A percentile compares a stretch with the other conserved stretches of the same genome.
phyloP scores from a whole-genome alignment of 2,797 vertebrate genomes.

The Sebastolobus altivelis region DNA sequence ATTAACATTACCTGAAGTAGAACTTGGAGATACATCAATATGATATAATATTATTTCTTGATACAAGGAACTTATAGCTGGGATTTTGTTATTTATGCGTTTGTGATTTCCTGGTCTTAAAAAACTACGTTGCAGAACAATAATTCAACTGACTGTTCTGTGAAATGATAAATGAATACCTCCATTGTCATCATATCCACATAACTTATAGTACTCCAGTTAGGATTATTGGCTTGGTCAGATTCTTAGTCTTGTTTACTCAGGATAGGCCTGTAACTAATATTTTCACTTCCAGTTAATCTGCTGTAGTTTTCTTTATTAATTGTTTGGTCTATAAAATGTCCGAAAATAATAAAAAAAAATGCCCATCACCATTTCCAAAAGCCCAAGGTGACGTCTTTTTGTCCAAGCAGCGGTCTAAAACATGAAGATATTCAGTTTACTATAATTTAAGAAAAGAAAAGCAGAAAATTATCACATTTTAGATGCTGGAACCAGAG shows the following conservation, averaged over 20 bases:
- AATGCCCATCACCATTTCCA: not conserved
- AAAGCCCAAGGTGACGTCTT: not conserved
- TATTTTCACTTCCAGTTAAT: not conserved
- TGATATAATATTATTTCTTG: not conserved
- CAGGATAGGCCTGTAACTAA: not conserved
- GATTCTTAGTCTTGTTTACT: not conserved
- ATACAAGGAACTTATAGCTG: not conserved
- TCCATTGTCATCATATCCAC: not conserved
- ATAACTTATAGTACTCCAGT: not conserved
- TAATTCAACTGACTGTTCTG: not conserved
- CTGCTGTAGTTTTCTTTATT: not conserved
- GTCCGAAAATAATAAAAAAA: not conserved
- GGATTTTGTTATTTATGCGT: not conserved
- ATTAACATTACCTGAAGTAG: not conserved
- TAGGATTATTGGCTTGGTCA: not conserved
- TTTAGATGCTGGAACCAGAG: not conserved
- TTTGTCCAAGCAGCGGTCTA: too few relatives aligned
- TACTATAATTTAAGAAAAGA: not conserved
- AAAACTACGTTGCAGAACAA: not conserved
- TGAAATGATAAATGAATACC: conserved; percentile 1
- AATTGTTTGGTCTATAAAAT: not conserved
- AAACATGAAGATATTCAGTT: not conserved
- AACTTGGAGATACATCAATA: not conserved
- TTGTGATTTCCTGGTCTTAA: not conserved
- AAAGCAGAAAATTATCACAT: not conserved